Percentiles rank a stretch among this genome's conserved stretches.
Evolutionary conservation across 2,888 invertebrate species (phyloP).

Genomic region (Ormyrus nitidulus): DNA sequence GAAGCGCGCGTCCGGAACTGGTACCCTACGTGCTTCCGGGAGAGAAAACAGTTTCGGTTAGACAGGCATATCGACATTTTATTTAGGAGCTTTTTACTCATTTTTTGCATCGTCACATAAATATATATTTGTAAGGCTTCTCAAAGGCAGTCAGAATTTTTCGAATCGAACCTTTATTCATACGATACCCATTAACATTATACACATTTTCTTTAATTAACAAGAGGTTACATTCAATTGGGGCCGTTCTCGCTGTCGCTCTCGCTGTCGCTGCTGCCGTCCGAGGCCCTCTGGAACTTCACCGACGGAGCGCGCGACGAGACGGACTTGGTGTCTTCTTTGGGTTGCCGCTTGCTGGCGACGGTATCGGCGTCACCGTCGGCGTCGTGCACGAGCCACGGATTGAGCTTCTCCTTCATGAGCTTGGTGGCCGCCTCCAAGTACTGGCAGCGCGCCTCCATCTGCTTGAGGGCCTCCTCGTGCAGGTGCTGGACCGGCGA

Average conservation of each 20-base stretch:
- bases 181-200: too few species aligned
- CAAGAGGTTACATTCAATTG: too few species aligned
- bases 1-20: conserved; percentile 96
- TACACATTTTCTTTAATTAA: too few species aligned
- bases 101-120: too few species aligned
- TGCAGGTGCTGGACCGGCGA: conserved; percentile 72
- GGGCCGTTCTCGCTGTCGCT: too few species aligned
- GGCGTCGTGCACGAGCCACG: conserved; percentile 66
- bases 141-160: too few species aligned
- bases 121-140: too few species aligned
- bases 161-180: too few species aligned
- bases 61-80: conserved; percentile 30
- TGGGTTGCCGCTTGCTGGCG: background rate
- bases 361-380: background rate
- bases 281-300: conserved; percentile 30
- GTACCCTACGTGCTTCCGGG: conserved; percentile 89
- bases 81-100: too few species aligned
- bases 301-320: background rate
- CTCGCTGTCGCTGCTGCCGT: too few species aligned
- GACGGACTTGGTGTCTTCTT: too few species aligned
- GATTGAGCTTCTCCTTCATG: conserved; percentile 79
- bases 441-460: conserved; percentile 74
- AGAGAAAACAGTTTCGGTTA: conserved; percentile 66
- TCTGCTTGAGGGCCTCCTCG: conserved; percentile 71
- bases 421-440: conserved; percentile 74